These are phyloP conservation scores for Ancistrus triradiatus DNA, from an alignment of 2,113 vertebrate species.

Conservation along the genomic window DNA sequence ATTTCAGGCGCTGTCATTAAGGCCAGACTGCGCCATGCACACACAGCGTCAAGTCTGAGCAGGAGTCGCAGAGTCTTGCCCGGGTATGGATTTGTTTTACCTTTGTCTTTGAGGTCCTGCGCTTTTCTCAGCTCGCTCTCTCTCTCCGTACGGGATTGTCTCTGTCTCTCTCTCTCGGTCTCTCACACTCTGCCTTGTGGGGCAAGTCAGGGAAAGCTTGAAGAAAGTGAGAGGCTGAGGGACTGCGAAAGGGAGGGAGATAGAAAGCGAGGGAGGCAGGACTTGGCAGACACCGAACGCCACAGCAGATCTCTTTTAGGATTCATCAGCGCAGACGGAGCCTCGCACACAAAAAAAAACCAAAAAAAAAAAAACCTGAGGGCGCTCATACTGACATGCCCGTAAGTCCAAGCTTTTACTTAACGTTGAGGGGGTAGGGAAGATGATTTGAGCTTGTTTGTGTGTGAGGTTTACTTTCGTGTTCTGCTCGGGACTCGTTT, in stretches of 20 bases:
- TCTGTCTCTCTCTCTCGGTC: background rate
- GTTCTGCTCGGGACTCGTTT: slow-evolving; percentile 35
- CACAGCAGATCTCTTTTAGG: slow-evolving; percentile 41
- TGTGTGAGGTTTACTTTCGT: slow-evolving; percentile 47
- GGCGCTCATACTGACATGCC: slow-evolving; percentile 41
- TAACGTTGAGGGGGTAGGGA: slow-evolving; percentile 38
- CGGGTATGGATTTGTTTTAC: slow-evolving; percentile 40
- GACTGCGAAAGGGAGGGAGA: slow-evolving; percentile 3
- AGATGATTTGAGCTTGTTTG: slow-evolving; percentile 2
- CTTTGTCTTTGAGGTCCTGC: background rate
- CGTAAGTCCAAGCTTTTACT: slow-evolving; percentile 53
- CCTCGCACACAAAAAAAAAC: slow-evolving; percentile 16
- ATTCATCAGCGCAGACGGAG: slow-evolving; percentile 34
- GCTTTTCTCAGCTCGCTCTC: background rate
- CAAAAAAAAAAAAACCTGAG: no score
- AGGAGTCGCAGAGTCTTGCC: slow-evolving; percentile 57
- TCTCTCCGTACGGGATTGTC: background rate
- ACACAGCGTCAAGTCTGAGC: slow-evolving; percentile 73
- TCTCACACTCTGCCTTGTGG: background rate
- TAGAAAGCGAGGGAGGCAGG: slow-evolving; percentile 30
- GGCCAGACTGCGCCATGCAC: slow-evolving; percentile 57
- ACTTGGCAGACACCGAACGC: slow-evolving; percentile 47
- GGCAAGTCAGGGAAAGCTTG: slow-evolving; percentile 4
- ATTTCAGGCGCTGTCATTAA: slow-evolving; percentile 72
- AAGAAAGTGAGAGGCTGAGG: slow-evolving; percentile 33